These are phyloP conservation scores for Macroteleia sp. DNA, from an alignment of 2,888 invertebrate genomes.

Conservation along the genomic window DNA sequence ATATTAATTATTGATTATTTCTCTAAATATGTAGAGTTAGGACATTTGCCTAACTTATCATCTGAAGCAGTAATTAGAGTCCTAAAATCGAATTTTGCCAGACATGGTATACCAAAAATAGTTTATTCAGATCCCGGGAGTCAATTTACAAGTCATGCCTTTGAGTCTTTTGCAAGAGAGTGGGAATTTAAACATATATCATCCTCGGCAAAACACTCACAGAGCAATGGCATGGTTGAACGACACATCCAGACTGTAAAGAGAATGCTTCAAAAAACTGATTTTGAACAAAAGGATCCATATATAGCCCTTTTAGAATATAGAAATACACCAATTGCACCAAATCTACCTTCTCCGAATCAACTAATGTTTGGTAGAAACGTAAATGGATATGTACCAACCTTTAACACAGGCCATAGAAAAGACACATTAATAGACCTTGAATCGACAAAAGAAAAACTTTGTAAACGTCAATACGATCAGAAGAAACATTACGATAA, in stretches of 20 bases:
- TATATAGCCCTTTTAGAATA: slow-evolving; percentile 58
- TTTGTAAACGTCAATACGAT: too few relatives aligned
- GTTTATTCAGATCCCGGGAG: slow-evolving; percentile 59
- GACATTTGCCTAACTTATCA: background rate
- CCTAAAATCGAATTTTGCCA: slow-evolving; percentile 63
- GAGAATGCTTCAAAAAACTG: slow-evolving; percentile 12
- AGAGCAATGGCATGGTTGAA: slow-evolving; percentile 23
- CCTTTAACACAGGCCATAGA: too few relatives aligned
- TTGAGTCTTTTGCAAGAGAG: background rate
- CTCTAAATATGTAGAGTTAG: slow-evolving; percentile 20
- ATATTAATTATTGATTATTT: slow-evolving; percentile 21
- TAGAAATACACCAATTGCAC: slow-evolving; percentile 62
- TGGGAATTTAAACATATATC: slow-evolving; percentile 33
- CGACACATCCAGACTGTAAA: slow-evolving; percentile 20
- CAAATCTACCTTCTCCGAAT: slow-evolving; percentile 53
- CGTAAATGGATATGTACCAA: too few relatives aligned
- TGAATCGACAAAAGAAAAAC: too few relatives aligned
- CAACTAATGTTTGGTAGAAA: slow-evolving; percentile 56
- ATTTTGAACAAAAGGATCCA: slow-evolving; percentile 50
- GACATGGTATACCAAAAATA: slow-evolving; percentile 61
- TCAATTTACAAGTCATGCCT: slow-evolving; percentile 40
- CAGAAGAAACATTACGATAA: too few relatives aligned
- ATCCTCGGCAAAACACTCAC: slow-evolving; percentile 15
- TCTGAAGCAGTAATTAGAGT: slow-evolving; percentile 3
- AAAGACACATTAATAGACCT: too few relatives aligned